These are phyloP conservation scores for Rhadina sibilatrix DNA, from an alignment of 2,113 vertebrate genomes.

Conservation along the genomic window DNA sequence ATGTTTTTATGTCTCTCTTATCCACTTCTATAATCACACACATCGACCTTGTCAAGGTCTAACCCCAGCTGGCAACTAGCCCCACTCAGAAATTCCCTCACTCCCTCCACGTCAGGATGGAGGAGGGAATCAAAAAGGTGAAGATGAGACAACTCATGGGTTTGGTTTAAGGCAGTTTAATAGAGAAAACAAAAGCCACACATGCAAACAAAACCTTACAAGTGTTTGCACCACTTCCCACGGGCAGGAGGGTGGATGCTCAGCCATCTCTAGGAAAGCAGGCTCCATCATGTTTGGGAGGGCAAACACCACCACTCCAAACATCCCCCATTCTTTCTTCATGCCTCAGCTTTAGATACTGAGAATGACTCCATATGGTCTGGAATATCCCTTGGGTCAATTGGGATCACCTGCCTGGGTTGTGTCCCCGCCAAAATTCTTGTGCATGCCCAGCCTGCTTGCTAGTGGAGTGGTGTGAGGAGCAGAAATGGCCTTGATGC, in stretches of 20 bases:
- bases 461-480: neutral
- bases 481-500: neutral
- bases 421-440: too few species aligned
- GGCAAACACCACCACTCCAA: rapidly evolving
- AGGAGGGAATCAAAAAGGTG: neutral
- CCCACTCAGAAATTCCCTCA: neutral
- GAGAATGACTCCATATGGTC: too few species aligned
- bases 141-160: neutral
- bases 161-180: neutral
- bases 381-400: neutral
- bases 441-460: neutral
- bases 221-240: neutral
- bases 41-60: neutral
- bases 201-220: neutral
- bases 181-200: rapidly evolving
- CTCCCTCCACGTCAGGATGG: rapidly evolving
- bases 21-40: neutral
- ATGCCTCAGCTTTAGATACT: too few species aligned
- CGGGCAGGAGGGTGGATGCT: neutral
- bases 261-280: neutral
- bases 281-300: rapidly evolving
- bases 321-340: rapidly evolving
- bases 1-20: neutral
- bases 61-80: neutral
- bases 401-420: too few species aligned